Evolutionary conservation across 2,888 invertebrate genomes (phyloP).

Genomic region (Acanthacorydalis orientalis): DNA sequence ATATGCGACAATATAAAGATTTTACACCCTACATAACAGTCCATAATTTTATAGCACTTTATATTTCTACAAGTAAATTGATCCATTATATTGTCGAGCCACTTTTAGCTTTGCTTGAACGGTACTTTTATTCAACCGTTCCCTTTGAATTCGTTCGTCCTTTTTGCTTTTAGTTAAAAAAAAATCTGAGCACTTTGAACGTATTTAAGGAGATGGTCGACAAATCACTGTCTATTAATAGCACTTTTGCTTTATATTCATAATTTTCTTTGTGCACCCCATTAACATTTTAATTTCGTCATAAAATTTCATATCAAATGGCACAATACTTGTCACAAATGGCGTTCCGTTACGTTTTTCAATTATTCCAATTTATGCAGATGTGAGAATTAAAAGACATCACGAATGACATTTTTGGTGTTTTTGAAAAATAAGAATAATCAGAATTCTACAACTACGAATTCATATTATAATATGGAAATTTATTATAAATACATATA

Average conservation of each 20-base stretch:
- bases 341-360: too few species aligned
- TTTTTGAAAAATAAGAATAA: too few species aligned
- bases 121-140: neutral
- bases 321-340: too few species aligned
- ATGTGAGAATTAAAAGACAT: too few species aligned
- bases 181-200: neutral
- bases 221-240: too few species aligned
- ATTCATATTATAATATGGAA: too few species aligned
- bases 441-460: too few species aligned
- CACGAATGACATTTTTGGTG: too few species aligned
- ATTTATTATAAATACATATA: too few species aligned
- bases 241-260: neutral
- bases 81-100: slow-evolving; percentile 22
- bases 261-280: neutral
- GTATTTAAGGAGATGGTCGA: neutral
- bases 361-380: too few species aligned
- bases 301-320: too few species aligned
- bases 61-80: slow-evolving; percentile 22
- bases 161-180: neutral
- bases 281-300: neutral
- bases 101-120: slow-evolving; percentile 12
- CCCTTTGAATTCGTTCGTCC: neutral
- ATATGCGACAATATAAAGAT: neutral
- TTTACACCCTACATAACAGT: neutral
- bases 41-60: slow-evolving; percentile 17